These are phyloP conservation scores for Macrophya alboannulata DNA, from an alignment of 2,888 invertebrate species.

Conservation along the genomic window DNA sequence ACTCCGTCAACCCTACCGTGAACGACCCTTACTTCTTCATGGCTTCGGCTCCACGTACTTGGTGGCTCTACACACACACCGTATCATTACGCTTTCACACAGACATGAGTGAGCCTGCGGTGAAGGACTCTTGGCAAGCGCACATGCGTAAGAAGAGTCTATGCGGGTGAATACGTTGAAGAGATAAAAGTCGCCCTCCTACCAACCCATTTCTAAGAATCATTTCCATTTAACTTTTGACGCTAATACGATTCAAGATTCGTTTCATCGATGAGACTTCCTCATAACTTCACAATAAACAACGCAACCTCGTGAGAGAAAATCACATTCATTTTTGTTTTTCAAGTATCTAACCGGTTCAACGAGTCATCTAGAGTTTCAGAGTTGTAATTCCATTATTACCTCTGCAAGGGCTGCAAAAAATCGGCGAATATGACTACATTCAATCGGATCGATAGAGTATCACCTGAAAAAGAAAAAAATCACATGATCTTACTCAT, in stretches of 20 bases:
- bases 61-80: constrained; percentile 32
- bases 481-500: not conserved
- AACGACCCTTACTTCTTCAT: constrained; percentile 43
- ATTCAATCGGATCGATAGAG: not conserved
- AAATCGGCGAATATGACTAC: not conserved
- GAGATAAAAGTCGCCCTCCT: constrained; percentile 30
- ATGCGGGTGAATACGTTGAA: constrained; percentile 42
- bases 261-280: not conserved
- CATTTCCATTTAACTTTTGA: constrained; percentile 47
- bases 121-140: constrained; percentile 16
- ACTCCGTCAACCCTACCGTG: constrained; percentile 42
- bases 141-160: constrained; percentile 10
- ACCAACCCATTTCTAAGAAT: constrained; percentile 26
- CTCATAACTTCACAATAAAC: not conserved
- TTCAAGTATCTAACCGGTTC: not conserved
- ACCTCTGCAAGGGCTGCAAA: no score
- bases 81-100: constrained; percentile 51
- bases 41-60: constrained; percentile 14
- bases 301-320: not conserved
- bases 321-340: not conserved
- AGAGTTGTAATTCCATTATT: not conserved
- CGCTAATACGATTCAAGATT: constrained; percentile 9
- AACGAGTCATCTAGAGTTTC: not conserved
- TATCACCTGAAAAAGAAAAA: not conserved
- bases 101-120: not conserved